Conservation (phyloP, 2,113 vertebrate genomes). For the Clarias gariepinus region DNA sequence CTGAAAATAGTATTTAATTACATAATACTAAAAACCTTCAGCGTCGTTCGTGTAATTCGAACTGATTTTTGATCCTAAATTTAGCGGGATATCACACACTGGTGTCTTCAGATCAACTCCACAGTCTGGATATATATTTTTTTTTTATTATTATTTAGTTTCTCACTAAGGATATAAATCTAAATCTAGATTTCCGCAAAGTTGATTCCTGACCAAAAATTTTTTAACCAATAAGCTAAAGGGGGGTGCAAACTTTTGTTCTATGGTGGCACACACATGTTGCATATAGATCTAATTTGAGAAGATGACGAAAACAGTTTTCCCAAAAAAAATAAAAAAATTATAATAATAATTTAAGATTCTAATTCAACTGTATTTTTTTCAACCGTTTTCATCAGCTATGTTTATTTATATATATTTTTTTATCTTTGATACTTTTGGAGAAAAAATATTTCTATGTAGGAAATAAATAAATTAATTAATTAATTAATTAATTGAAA, state of each 20-base stretch:
- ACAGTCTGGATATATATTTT: neutral
- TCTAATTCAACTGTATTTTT: neutral
- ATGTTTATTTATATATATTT: too few species aligned
- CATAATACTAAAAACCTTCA: neutral
- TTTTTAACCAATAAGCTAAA: neutral
- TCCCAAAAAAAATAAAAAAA: neutral
- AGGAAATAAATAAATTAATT: too few species aligned
- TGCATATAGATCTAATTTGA: neutral
- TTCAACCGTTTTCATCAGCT: too few species aligned
- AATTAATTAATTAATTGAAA: too few species aligned
- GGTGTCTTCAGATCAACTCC: neutral
- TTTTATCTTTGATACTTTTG: neutral
- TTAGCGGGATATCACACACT: neutral
- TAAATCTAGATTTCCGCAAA: neutral
- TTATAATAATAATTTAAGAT: neutral
- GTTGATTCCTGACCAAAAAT: neutral
- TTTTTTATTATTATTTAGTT: neutral
- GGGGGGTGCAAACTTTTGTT: neutral
- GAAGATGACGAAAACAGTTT: neutral
- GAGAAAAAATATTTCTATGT: neutral
- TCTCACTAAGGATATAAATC: neutral
- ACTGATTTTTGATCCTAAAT: neutral
- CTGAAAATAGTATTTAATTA: neutral
- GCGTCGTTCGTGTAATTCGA: neutral
- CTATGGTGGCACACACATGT: neutral